Base-by-base conservation (phyloP, 2,797 vertebrate species). In the Gadopsis marmoratus region DNA sequence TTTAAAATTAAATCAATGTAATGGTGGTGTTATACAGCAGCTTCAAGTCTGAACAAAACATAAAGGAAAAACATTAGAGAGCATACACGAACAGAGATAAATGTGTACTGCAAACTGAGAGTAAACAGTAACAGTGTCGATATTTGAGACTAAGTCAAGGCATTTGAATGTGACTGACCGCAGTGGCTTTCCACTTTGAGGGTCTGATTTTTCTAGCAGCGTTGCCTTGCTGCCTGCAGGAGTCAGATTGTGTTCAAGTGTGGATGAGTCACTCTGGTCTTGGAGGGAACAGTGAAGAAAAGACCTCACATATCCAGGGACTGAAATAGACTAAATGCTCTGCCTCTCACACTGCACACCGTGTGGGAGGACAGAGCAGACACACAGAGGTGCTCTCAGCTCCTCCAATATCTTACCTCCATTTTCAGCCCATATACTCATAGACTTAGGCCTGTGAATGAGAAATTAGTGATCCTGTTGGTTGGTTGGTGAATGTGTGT, bases 251-350 rank as follows among this genome's bases (percentile, higher is more conserved):
- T 83, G 71, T 50, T 71, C 62, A 53, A 83, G 79, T 71, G 78
- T 66, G 70, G 81, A 87, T 91, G 90, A 91, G 65, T 90, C 92
- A 89, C 69, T 78, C 35, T 68, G 80, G 79, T 89, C 80, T 86
- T 86, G 63, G 47, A 86, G 74, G 84, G 74, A 91, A 84, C 69
- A 79, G 78, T 79, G 86, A 90, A 90, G 77, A 91, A 91, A 90
- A 86, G 73, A 68, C 76, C 61, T 88, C 74, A 76, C 77, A 83
- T 86, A 74, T 86, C 76, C 48, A 72, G 75, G 73, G 73, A 81
- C 89, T 81, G 86, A 92, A 93, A 93, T 92, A 93, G 89, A 90
- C 81, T 79, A 81, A 89, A 89, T 81, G 88, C 86, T 89, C 75
- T 90, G 88, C 71, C 79, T 82, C 84, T 86, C 82, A 67, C 78